A percentile compares a stretch with the other conserved stretches of the same genome.
Conservation (phyloP, 2,888 invertebrate genomes). For the Dryobota labecula region DNA sequence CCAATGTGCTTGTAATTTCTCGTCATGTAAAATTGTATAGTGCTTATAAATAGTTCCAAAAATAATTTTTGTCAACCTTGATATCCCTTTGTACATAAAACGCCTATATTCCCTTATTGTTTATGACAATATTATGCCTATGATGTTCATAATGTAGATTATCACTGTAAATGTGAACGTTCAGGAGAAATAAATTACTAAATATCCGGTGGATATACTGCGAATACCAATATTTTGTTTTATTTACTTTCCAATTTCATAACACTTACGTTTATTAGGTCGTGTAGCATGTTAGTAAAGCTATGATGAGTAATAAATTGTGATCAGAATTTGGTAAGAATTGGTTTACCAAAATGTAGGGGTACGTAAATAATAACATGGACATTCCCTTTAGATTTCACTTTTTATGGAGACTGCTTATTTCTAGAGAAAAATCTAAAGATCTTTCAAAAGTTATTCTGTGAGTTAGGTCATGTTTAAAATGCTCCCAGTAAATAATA, state of each 20-base stretch:
- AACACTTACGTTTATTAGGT: conserved; percentile 3
- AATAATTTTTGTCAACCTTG: conserved; percentile 74
- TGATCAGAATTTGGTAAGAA: neutral
- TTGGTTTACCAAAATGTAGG: neutral
- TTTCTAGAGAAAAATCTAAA: neutral
- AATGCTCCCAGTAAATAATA: too few relatives aligned
- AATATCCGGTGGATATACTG: conserved; percentile 87
- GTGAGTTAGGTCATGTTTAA: too few relatives aligned
- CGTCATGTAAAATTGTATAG: conserved; percentile 87
- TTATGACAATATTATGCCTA: conserved; percentile 88
- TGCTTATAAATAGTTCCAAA: conserved; percentile 83
- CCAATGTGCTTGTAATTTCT: conserved; percentile 80
- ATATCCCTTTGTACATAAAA: conserved; percentile 85
- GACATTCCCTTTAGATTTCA: neutral
- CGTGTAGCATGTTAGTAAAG: neutral
- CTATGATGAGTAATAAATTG: conserved; percentile 2
- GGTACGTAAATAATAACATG: neutral
- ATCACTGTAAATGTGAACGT: conserved; percentile 86
- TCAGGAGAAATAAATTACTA: conserved; percentile 85
- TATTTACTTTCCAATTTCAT: conserved; percentile 69
- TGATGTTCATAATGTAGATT: conserved; percentile 87
- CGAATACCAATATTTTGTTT: conserved; percentile 86
- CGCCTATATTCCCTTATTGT: conserved; percentile 83
- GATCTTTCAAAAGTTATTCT: too few relatives aligned
- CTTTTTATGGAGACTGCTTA: neutral